Conservation (phyloP, 2,113 vertebrate species). For the Platysteira castanea region DNA sequence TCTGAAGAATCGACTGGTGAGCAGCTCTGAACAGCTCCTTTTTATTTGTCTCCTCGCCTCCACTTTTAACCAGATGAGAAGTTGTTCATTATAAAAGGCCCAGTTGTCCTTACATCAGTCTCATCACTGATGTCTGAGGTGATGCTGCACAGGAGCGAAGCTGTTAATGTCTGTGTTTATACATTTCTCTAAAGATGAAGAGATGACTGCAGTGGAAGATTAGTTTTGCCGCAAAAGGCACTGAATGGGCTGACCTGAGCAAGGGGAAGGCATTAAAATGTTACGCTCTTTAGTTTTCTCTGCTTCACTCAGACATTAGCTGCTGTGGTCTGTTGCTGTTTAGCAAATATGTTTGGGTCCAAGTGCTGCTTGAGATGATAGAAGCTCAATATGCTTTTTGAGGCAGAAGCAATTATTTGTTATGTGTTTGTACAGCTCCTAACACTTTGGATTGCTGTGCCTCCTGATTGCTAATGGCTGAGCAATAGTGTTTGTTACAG, state of each 20-base stretch:
- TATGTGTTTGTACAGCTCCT: not conserved
- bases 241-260: not conserved
- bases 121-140: not conserved
- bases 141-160: not conserved
- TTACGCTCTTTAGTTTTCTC: not conserved
- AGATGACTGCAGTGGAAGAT: not conserved
- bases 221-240: not conserved
- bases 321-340: not conserved
- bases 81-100: not conserved
- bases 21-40: not conserved
- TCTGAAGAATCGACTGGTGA: not conserved
- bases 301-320: not conserved
- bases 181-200: not conserved
- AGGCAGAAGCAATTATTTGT: not conserved
- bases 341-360: not conserved
- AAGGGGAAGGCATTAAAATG: not conserved
- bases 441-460: not conserved
- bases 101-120: not conserved
- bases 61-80: not conserved
- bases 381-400: not conserved
- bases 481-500: not conserved
- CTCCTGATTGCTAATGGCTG: not conserved
- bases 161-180: not conserved
- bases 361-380: not conserved
- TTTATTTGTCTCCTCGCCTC: not conserved